A percentile compares a stretch with the other conserved stretches of the same genome.
These are phyloP conservation scores for Colinus virginianus DNA, from an alignment of 2,113 vertebrate species.

Conservation along the genomic window DNA sequence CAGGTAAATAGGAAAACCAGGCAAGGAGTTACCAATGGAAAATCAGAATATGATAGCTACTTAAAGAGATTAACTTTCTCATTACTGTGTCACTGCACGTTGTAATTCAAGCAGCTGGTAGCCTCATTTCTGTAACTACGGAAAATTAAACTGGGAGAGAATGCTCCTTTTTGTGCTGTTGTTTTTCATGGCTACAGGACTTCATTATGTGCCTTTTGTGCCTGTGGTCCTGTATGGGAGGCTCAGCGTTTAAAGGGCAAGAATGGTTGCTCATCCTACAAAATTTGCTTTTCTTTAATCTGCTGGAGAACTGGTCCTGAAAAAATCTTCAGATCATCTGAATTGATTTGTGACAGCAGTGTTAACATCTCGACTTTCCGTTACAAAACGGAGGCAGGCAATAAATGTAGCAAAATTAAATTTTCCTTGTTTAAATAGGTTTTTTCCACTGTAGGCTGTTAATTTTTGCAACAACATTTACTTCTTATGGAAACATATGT, in stretches of 20 bases:
- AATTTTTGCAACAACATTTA: neutral
- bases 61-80: slow-evolving; percentile 56
- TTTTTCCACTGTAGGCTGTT: neutral
- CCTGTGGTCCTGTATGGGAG: neutral
- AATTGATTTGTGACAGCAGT: neutral
- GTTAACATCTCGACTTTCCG: neutral
- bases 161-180: neutral
- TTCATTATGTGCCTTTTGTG: slow-evolving; percentile 24
- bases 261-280: neutral
- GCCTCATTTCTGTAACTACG: neutral
- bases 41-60: slow-evolving; percentile 37
- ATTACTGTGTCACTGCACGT: slow-evolving; percentile 9
- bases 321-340: neutral
- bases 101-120: slow-evolving; percentile 54
- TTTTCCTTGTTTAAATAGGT: neutral
- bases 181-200: slow-evolving; percentile 17
- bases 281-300: neutral
- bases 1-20: neutral
- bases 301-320: neutral
- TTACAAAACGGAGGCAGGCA: neutral
- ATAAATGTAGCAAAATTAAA: neutral
- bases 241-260: slow-evolving; percentile 3
- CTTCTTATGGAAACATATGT: neutral
- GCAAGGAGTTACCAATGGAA: neutral
- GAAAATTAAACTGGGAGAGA: slow-evolving; percentile 59